Percentiles rank a stretch among this genome's conserved stretches.
Conservation (phyloP, 2,888 invertebrate species). For the Luperina nickerlii region DNA sequence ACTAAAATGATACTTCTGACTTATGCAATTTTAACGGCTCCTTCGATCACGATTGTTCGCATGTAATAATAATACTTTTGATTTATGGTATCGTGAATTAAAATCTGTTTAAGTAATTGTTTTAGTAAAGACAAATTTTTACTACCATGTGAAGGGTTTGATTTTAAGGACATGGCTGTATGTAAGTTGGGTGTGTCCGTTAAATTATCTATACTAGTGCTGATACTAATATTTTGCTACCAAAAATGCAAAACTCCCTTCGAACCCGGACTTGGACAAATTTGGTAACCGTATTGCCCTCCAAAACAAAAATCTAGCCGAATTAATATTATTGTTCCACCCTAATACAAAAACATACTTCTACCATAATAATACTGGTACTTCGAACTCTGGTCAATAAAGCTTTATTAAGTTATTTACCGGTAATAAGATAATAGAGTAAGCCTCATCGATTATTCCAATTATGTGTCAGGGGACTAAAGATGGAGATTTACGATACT, state of each 20-base stretch:
- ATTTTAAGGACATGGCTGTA: neutral
- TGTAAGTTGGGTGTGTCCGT: neutral
- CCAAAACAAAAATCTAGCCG: too few species aligned
- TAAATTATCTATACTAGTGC: neutral
- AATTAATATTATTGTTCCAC: neutral
- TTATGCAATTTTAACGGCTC: conserved; percentile 14
- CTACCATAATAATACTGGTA: conserved; percentile 5
- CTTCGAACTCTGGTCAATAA: conserved; percentile 25
- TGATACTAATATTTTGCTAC: neutral
- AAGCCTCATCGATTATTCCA: conserved; percentile 66
- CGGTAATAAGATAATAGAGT: conserved; percentile 63
- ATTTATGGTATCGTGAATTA: neutral
- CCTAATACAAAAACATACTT: conserved; percentile 8
- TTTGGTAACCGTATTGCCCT: neutral
- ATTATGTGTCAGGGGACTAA: conserved; percentile 67
- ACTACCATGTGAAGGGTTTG: neutral
- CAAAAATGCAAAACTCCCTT: neutral
- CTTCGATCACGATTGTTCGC: neutral
- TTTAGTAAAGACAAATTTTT: neutral
- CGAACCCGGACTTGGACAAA: fast-evolving
- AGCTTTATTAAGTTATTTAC: conserved; percentile 62
- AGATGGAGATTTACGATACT: conserved; percentile 64
- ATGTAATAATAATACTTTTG: neutral
- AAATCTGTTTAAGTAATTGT: neutral
- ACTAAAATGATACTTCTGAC: neutral